phyloP scores from a whole-genome alignment of 2,797 vertebrate genomes.

The Anguilla megastoma region DNA sequence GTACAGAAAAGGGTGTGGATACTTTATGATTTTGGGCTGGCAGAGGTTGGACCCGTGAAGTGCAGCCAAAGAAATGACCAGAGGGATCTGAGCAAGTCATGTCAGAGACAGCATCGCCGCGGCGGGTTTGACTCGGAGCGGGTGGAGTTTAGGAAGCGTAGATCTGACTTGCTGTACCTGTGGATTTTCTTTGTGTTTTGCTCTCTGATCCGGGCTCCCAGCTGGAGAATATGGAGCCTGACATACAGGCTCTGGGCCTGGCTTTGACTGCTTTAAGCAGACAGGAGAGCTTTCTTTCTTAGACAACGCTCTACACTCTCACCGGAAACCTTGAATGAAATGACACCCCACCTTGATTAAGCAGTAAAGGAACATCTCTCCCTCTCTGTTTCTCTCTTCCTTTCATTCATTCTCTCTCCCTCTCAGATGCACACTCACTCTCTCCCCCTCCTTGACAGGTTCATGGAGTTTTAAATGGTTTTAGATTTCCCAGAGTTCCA shows the following conservation, averaged over 20 bases:
- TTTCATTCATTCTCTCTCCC: neutral
- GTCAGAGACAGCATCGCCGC: neutral
- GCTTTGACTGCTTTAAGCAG: neutral
- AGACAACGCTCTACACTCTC: neutral
- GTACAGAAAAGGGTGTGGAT: too few species aligned
- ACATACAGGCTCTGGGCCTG: neutral
- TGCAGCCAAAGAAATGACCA: neutral
- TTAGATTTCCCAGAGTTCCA: neutral
- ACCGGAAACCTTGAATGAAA: neutral
- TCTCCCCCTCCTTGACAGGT: neutral
- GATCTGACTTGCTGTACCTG: neutral
- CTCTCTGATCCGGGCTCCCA: neutral
- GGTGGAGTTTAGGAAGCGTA: neutral
- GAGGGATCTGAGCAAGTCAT: neutral
- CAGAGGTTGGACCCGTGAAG: neutral
- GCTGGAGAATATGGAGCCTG: neutral
- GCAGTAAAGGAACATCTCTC: neutral
- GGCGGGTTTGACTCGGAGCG: neutral
- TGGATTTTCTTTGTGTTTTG: neutral
- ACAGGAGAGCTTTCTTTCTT: neutral
- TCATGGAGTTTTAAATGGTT: neutral
- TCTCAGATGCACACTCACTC: neutral
- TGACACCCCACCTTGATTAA: neutral
- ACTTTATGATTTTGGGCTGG: neutral
- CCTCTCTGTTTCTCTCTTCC: neutral